phyloP scores from a whole-genome alignment of 2,113 vertebrate genomes.

The Gallinago media region DNA sequence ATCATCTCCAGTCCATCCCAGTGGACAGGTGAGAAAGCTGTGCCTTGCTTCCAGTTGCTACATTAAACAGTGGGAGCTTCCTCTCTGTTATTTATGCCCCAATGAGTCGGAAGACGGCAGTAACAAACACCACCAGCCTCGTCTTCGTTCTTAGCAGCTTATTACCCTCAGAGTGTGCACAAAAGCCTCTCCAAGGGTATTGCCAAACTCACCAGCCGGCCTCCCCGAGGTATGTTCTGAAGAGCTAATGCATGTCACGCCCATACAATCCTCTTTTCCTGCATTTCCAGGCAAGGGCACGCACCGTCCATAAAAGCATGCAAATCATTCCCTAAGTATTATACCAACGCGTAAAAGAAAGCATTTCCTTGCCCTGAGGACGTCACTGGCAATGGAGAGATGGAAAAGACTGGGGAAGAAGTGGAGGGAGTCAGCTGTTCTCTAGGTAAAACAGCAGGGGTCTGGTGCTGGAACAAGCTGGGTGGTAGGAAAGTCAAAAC shows the following conservation, averaged over 20 bases:
- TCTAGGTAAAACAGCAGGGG: not conserved
- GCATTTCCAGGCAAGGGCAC: slow-evolving; percentile 54
- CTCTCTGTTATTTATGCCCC: not conserved
- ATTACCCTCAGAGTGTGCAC: not conserved
- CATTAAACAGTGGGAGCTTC: not conserved
- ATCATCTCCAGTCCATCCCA: not conserved
- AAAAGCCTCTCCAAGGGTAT: not conserved
- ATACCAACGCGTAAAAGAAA: not conserved
- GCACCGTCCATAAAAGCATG: not conserved
- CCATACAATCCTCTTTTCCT: slow-evolving; percentile 44
- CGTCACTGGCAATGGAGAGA: not conserved
- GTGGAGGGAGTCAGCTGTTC: not conserved
- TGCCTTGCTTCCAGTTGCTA: not conserved
- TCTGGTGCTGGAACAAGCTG: not conserved
- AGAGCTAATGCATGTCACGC: not conserved
- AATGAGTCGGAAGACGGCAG: not conserved
- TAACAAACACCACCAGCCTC: not conserved
- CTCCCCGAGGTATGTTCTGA: slow-evolving; percentile 9
- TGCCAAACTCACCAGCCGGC: slow-evolving; percentile 9
- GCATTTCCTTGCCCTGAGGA: slow-evolving; percentile 55
- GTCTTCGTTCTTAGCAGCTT: not conserved
- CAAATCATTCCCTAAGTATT: slow-evolving; percentile 12
- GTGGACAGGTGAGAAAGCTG: not conserved
- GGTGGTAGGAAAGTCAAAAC: not conserved
- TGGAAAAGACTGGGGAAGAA: not conserved